These are phyloP conservation scores for Clarias laeviceps DNA, from an alignment of 2,797 vertebrate genomes.

Conservation along the genomic window DNA sequence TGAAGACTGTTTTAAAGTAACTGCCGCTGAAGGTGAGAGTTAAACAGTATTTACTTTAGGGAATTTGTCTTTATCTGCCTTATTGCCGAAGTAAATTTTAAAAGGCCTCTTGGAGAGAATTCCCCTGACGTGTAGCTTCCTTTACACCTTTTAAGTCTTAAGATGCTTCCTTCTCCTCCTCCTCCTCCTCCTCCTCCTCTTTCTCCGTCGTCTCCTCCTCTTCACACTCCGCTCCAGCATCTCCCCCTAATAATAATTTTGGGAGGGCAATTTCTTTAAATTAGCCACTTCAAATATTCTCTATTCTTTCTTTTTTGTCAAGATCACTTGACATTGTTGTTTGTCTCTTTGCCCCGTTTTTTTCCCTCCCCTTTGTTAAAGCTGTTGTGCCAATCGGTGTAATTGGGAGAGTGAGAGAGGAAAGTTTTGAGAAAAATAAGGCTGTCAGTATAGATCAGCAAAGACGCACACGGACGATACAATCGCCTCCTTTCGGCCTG, in stretches of 20 bases:
- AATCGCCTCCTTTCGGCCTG: slow-evolving; percentile 36
- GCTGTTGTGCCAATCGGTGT: slow-evolving; percentile 65
- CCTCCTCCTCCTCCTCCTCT: slow-evolving; percentile 35
- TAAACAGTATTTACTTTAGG: slow-evolving; percentile 77
- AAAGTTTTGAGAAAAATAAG: slow-evolving; percentile 65
- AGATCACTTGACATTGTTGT: slow-evolving; percentile 52
- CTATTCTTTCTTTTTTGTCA: slow-evolving; percentile 24
- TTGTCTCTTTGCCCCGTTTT: slow-evolving; percentile 52
- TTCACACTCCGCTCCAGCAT: slow-evolving; percentile 51
- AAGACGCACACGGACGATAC: slow-evolving; percentile 50
- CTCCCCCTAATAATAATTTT: slow-evolving; percentile 58
- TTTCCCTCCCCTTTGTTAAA: slow-evolving; percentile 49
- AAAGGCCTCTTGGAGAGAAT: slow-evolving; percentile 72
- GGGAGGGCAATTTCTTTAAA: slow-evolving; percentile 65
- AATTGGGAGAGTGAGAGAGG: slow-evolving; percentile 61
- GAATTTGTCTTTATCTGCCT: slow-evolving; percentile 74
- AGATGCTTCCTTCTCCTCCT: slow-evolving; percentile 61
- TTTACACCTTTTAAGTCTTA: slow-evolving; percentile 75
- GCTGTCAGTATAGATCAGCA: slow-evolving; percentile 63
- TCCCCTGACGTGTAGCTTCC: slow-evolving; percentile 69
- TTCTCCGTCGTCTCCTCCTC: slow-evolving; percentile 38
- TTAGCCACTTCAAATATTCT: slow-evolving; percentile 51
- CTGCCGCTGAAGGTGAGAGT: slow-evolving; percentile 77
- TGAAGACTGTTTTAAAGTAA: slow-evolving; percentile 73
- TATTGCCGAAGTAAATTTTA: slow-evolving; percentile 73